A percentile compares a stretch with the other conserved stretches of the same genome.
Evolutionary conservation across 1,140 invertebrate species (phyloP).

Genomic region (Tyrophagus putrescentiae): DNA sequence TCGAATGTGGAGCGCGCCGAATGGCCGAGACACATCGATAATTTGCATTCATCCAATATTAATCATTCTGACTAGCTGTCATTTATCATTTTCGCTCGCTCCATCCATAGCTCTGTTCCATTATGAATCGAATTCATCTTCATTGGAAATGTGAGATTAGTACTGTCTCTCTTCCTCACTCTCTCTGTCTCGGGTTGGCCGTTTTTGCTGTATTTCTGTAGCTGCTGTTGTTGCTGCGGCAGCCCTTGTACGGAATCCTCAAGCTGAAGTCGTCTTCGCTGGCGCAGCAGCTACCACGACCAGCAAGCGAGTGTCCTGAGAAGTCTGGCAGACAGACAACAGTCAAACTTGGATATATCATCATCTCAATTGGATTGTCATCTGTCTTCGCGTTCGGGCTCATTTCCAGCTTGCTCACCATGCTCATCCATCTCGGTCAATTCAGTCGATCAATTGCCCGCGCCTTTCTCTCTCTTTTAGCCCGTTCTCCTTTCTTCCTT

Average conservation of each 20-base stretch:
- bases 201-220: not conserved
- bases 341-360: slow-evolving; percentile 5
- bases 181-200: not conserved
- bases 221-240: too few species aligned
- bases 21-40: not conserved
- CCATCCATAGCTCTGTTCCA: slow-evolving; percentile 1
- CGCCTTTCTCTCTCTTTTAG: too few species aligned
- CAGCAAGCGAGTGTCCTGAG: not conserved
- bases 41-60: slow-evolving; percentile 17
- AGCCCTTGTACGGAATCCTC: too few species aligned
- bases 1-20: not conserved
- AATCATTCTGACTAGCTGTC: slow-evolving; percentile 11
- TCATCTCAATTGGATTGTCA: slow-evolving; percentile 15
- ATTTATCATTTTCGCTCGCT: slow-evolving; percentile 9
- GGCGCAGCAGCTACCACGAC: not conserved
- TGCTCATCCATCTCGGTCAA: not conserved
- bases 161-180: not conserved
- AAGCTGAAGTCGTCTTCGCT: too few species aligned
- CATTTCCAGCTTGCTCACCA: not conserved
- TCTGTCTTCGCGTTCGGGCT: slow-evolving; percentile 3
- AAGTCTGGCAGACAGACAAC: too few species aligned
- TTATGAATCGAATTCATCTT: slow-evolving; percentile 16
- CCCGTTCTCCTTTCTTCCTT: too few species aligned
- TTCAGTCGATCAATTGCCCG: not conserved
- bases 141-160: slow-evolving; percentile 14